Base-by-base conservation (phyloP, 2,797 vertebrate genomes). In the Pyrocephalus nanus region DNA sequence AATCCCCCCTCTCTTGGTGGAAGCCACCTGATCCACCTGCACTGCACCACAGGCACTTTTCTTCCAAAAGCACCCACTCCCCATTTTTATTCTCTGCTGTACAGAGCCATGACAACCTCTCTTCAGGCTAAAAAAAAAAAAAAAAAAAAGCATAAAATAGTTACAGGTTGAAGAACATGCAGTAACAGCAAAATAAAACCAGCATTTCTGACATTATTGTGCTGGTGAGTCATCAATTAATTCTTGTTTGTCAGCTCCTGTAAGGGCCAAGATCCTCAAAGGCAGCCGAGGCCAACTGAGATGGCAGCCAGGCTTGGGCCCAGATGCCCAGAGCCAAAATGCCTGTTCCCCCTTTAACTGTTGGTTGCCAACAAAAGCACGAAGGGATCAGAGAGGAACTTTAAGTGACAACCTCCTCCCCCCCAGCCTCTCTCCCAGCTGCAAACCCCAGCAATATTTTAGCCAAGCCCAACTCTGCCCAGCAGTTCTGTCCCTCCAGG, bases 221-320 rank as follows among this genome's bases (percentile, higher is more conserved):
- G 74, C 84, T 47, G 61, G 74, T 87, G 86, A 96, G 75, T 96
- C 91, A 96, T 42, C 74, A 60, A 40, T 82, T 93, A 67, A 57
- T 47, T 86, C 80, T 12, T 71, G 60, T 79, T 93, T 87, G 90
- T 87, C 95, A 95, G 92, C 64, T 92, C 80, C 83, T 76, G 15
- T 61, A 89, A 93, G 74, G 69, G 38, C 57, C 80, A 25, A 50
- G 42, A 40, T 72, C 79, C 65, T 62, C 90, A 86, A 54, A 88
- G 36, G 80, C 3, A 8, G 74, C 84, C 57, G 92, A 71, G 90
- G 82, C 65, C 87, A 80, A 3, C 36, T 12, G 74, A 60, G 72
- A 40, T 4, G 4, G 58, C 73, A 80, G 78, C 78, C 72, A 83
- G 70, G 65, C 62, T 69, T 22, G n/a, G 69, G 20, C 30, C 10